Conservation (phyloP, 2,113 vertebrate species). For the Nansenia antarctica region DNA sequence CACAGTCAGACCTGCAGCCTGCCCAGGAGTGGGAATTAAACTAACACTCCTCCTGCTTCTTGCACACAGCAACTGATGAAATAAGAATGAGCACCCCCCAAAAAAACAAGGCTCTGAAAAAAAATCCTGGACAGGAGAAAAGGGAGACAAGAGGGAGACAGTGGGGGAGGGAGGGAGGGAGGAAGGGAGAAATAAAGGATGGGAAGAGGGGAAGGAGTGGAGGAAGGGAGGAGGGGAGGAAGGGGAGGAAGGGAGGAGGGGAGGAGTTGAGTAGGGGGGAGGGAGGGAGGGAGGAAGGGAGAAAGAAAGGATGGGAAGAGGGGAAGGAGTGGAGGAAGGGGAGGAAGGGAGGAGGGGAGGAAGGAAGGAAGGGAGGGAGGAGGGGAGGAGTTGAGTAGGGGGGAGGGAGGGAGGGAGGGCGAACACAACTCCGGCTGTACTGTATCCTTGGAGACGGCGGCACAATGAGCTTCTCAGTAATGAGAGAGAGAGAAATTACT, state of each 20-base stretch:
- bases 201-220: conserved; percentile 8
- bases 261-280: background rate
- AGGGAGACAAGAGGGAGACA: background rate
- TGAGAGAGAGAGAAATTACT: conserved; percentile 17
- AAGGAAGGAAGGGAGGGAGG: no score
- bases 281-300: background rate
- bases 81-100: conserved; percentile 47
- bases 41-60: conserved; percentile 12
- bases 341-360: background rate
- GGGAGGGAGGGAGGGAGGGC: background rate
- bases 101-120: conserved; percentile 32
- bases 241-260: background rate
- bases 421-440: background rate
- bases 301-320: background rate
- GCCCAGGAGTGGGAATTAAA: conserved; percentile 39
- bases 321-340: background rate
- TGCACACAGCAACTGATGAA: conserved; percentile 49
- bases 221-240: background rate
- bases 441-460: conserved; percentile 12
- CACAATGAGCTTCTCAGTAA: conserved; percentile 14
- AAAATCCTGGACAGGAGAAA: conserved; percentile 11
- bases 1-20: background rate
- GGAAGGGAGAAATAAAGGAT: background rate
- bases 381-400: background rate
- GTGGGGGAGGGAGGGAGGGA: background rate